Conservation (phyloP, 2,888 invertebrate species). For the Ecliptopera silaceata region DNA sequence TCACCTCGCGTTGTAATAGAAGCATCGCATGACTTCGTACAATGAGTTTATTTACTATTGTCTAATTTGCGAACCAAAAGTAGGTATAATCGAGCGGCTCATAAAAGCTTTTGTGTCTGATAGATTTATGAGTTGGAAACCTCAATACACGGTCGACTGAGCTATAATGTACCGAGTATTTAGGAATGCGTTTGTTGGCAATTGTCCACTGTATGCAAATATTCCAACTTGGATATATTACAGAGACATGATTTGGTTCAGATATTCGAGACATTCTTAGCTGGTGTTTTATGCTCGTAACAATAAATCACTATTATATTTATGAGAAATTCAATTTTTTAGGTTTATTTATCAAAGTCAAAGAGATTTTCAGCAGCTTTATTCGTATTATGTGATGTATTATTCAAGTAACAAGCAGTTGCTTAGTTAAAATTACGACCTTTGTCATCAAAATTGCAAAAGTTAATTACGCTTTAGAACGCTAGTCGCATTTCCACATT, state of each 20-base stretch:
- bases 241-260: constrained; percentile 46
- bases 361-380: neutral
- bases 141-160: constrained; percentile 41
- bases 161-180: constrained; percentile 42
- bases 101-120: constrained; percentile 44
- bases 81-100: constrained; percentile 53
- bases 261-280: constrained; percentile 33
- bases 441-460: constrained; percentile 47
- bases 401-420: constrained; percentile 14
- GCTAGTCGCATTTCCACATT: constrained; percentile 50
- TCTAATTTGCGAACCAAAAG: constrained; percentile 65
- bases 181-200: constrained; percentile 48
- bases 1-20: constrained; percentile 59
- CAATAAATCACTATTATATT: neutral
- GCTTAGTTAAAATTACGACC: constrained; percentile 35
- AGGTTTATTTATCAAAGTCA: too few relatives aligned
- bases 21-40: constrained; percentile 65
- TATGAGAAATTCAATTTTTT: neutral
- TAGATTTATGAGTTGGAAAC: constrained; percentile 56
- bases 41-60: constrained; percentile 55
- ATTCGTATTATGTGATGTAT: constrained; percentile 1
- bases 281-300: neutral
- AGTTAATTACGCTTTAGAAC: constrained; percentile 46
- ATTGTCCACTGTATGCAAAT: constrained; percentile 47
- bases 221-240: constrained; percentile 48